Evolutionary conservation across 2,888 invertebrate genomes (phyloP).

Genomic region (Ganaspis brasiliensis): DNA sequence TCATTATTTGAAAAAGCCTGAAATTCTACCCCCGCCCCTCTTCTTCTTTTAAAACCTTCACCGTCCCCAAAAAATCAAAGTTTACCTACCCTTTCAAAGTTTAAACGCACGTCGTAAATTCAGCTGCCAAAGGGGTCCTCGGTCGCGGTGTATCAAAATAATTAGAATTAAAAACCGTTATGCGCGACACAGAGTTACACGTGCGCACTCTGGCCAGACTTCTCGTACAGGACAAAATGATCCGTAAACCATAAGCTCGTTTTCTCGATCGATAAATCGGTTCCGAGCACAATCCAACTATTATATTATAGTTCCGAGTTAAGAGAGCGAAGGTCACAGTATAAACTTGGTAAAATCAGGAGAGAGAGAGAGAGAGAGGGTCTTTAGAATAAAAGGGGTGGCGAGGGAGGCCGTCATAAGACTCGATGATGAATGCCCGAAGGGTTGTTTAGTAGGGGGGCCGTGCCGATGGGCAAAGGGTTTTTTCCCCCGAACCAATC

Average conservation of each 20-base stretch:
- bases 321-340: slow-evolving; percentile 52
- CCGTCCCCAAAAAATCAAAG: not conserved
- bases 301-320: slow-evolving; percentile 63
- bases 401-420: slow-evolving; percentile 75
- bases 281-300: slow-evolving; percentile 63
- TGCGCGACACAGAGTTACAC: slow-evolving; percentile 48
- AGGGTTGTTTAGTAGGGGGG: slow-evolving; percentile 73
- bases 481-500: slow-evolving; percentile 56
- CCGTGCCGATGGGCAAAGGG: slow-evolving; percentile 69
- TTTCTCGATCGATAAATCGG: slow-evolving; percentile 72
- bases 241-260: slow-evolving; percentile 60
- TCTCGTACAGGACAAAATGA: not conserved
- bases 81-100: slow-evolving; percentile 12
- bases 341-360: slow-evolving; percentile 53
- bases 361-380: slow-evolving; percentile 55
- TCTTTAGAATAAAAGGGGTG: slow-evolving; percentile 68
- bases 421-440: slow-evolving; percentile 78
- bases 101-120: slow-evolving; percentile 39
- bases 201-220: slow-evolving; percentile 14
- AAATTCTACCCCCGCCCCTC: not conserved
- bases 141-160: slow-evolving; percentile 54
- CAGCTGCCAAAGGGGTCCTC: slow-evolving; percentile 38
- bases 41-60: not conserved
- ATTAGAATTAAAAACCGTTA: slow-evolving; percentile 75
- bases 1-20: not conserved